Base-by-base conservation (phyloP, 64 coral and sea anemone genomes). In the Montipora sp. region DNA sequence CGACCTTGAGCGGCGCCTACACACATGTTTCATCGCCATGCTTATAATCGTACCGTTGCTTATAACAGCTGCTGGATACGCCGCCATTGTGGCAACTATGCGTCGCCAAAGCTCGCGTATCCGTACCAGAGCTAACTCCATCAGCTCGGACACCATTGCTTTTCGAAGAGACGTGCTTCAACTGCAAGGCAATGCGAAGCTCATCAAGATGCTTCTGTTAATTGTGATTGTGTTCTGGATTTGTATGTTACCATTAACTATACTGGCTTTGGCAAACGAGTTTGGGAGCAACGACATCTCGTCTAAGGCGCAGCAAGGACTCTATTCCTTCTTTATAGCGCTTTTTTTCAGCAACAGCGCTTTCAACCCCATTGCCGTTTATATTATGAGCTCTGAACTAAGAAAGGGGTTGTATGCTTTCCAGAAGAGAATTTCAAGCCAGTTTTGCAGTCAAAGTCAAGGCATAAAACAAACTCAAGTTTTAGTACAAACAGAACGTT, bases 331-430 rank as follows among this genome's bases (percentile, higher is more conserved):
- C 13, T 88, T 80, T 27, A 90, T 92, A 7, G 92, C 92, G 15
- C 48, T 97, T 22, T 97, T 97, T 87, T 94, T 94, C 13, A 91
- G 88, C 58, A 97, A 97, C 79, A 97, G 95, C 48, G 92, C 95
- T 51, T 97, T 97, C 14, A 97, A 97, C 48, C 95, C 95, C n/a
- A 78, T 97, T 3, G 95, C 95, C 66, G 94, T 97, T 10, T 97
- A 94, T 57, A 88, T 94, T 47, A 89, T 97, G 93, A 97, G 95
- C 67, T 97, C 95, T 60, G 95, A 97, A 15, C 48, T 92, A 20
- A 79, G 95, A 53, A 88, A 88, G 36, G 83, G 83, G 11, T 51
- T 88, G 11, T 87, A 93, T 21, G 53, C 75, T 12, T 79, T 93
- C 8, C 70, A 88, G 18, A 0, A 71, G 0, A 48, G 47, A 85